Percentiles rank a stretch among this genome's conserved stretches.
These are phyloP conservation scores for Ceyx melanurus DNA, from an alignment of 2,113 vertebrate species.

Conservation along the genomic window DNA sequence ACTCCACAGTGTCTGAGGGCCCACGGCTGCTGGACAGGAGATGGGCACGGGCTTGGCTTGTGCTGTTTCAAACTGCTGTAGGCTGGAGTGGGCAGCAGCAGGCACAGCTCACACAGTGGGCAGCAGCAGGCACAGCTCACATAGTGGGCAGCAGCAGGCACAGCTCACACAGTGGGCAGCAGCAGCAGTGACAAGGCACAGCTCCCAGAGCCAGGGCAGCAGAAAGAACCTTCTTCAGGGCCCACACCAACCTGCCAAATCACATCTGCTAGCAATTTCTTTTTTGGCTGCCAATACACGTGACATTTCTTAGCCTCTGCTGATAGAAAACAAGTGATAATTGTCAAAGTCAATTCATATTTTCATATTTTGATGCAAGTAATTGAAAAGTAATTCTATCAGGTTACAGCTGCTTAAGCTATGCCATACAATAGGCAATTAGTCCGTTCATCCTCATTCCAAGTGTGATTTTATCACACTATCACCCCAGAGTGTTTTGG, in stretches of 20 bases:
- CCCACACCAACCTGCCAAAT: neutral
- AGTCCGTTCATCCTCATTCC: neutral
- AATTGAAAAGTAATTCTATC: slow-evolving; percentile 48
- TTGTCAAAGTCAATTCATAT: slow-evolving; percentile 40
- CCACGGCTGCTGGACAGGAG: neutral
- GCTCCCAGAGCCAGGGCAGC: neutral
- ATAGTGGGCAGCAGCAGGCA: neutral
- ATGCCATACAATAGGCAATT: neutral
- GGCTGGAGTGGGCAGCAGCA: neutral
- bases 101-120: neutral
- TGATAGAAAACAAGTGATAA: slow-evolving; percentile 47
- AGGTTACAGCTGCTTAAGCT: slow-evolving; percentile 40
- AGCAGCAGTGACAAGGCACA: neutral
- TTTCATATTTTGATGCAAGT: slow-evolving; percentile 28
- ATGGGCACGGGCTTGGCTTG: neutral
- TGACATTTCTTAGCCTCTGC: slow-evolving; percentile 34
- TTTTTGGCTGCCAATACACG: neutral
- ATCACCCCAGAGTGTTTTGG: neutral
- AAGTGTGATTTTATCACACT: slow-evolving; percentile 16
- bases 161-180: neutral
- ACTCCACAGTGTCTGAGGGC: neutral
- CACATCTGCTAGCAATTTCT: neutral
- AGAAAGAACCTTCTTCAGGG: neutral
- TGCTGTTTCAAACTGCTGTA: neutral
- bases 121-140: neutral